phyloP scores from a whole-genome alignment of 37 sponge, comb jelly and placozoan species.

The Cliona cf. orientalis region DNA sequence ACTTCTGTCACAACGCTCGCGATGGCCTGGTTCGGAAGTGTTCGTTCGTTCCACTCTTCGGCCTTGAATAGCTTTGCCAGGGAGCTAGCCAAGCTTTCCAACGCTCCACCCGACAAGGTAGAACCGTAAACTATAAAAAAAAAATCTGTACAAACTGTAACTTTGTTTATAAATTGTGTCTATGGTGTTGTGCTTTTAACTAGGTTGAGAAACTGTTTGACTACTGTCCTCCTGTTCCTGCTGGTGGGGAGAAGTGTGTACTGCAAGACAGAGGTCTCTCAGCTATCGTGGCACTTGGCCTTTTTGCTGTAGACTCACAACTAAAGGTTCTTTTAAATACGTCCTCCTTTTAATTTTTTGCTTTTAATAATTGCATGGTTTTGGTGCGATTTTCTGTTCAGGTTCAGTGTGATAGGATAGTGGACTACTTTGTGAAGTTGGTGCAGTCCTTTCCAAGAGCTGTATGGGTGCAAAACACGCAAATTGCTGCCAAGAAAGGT shows the following conservation, averaged over 20 bases:
- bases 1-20: background rate
- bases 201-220: conserved; percentile 59
- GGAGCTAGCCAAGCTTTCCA: conserved; percentile 28
- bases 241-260: background rate
- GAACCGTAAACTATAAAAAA: background rate
- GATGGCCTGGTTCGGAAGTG: conserved; percentile 51
- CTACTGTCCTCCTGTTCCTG: conserved; percentile 46
- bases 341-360: background rate
- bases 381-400: background rate
- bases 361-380: background rate
- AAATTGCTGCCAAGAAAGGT: conserved; percentile 45
- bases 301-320: conserved; percentile 52
- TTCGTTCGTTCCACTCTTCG: conserved; percentile 30
- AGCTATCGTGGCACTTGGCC: conserved; percentile 60
- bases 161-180: background rate
- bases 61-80: conserved; percentile 52
- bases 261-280: conserved; percentile 48
- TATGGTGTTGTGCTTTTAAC: background rate
- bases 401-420: conserved; percentile 17
- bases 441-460: conserved; percentile 32
- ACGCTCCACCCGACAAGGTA: conserved; percentile 55
- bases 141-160: conserved; percentile 5
- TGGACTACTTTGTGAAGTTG: conserved; percentile 53
- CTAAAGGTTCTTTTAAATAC: conserved; percentile 16
- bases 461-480: conserved; percentile 39